Base-by-base conservation (phyloP, 2,888 invertebrate genomes). In the Caenorhabditis doughertyi region DNA sequence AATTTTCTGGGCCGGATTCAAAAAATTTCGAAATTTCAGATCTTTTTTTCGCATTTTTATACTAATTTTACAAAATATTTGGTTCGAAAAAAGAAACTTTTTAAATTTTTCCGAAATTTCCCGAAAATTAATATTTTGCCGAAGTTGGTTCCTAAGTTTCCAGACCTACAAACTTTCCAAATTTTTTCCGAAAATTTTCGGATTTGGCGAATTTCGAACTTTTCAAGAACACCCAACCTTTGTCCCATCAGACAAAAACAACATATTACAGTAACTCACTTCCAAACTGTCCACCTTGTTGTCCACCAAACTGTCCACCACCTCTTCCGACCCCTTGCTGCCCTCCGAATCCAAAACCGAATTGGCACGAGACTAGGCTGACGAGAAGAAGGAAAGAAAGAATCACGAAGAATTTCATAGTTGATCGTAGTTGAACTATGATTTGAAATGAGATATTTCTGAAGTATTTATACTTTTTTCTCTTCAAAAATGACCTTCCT, bases 381-480 rank as follows among this genome's bases (percentile, higher is more conserved):
- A 74, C 74, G 18, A 74, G 56, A 16, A 74, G 74, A 27, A 74
- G 74, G n/a, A n/a, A n/a, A 2, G 65, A 65, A 49, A 74, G 5
- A 25, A 73, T 42, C 1, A 73, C 11, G 32, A 73, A 56, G 23
- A 32, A 9, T 44, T 73, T 73, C 73, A 73, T 73, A 47, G 21
- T 29, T 13, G 32, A 65, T 9, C 1, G 3, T 4, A 9, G 18
- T 23, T 47, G 49, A 47, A 8, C 44, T 64, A 16, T 51, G n/a
- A 21, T 35, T 0, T n/a, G n/a, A n/a, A 25, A 42, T 25, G 16
- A 1, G 2, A 44, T 18, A 23, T 29, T 67, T 35, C 51, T 35
- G 7, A 13, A 13, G 25, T 42, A 35, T 71, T 71, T 71, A 71
- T 71, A 71, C 60, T 27, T 27, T 29, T 64, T 64, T 25, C n/a